Evolutionary conservation across 2,797 vertebrate genomes (phyloP).

Genomic region (Microcaecilia unicolor): DNA sequence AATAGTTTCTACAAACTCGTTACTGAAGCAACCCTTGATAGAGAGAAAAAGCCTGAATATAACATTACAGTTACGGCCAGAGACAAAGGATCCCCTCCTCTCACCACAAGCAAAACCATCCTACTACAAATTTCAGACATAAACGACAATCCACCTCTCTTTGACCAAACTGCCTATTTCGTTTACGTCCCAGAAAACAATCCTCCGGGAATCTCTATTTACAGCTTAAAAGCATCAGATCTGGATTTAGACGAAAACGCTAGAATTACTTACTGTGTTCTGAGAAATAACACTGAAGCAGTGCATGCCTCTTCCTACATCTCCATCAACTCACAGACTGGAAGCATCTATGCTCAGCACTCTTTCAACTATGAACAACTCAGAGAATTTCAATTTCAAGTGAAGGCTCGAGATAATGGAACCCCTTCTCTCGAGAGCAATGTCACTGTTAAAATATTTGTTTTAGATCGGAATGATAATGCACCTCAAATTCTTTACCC

Average conservation of each 20-base stretch:
- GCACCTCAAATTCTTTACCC: conserved; percentile 53
- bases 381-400: conserved; percentile 47
- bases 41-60: conserved; percentile 40
- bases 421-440: conserved; percentile 43
- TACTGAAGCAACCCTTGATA: conserved; percentile 43
- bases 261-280: conserved; percentile 24
- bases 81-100: conserved; percentile 32
- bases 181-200: neutral
- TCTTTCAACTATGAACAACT: conserved; percentile 63
- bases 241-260: neutral
- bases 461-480: conserved; percentile 60
- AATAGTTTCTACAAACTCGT: conserved; percentile 55
- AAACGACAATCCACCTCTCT: neutral
- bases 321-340: conserved; percentile 56
- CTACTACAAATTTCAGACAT: neutral
- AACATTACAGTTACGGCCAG: conserved; percentile 41
- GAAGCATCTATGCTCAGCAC: conserved; percentile 58
- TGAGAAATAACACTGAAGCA: conserved; percentile 1
- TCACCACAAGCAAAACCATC: neutral
- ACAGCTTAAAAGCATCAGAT: neutral
- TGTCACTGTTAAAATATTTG: conserved; percentile 46
- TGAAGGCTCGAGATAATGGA: conserved; percentile 50
- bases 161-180: neutral
- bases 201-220: conserved; percentile 18
- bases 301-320: conserved; percentile 59